A percentile compares a stretch with the other conserved stretches of the same genome.
phyloP scores from a whole-genome alignment of 2,113 vertebrate genomes.

The Megalops atlanticus region DNA sequence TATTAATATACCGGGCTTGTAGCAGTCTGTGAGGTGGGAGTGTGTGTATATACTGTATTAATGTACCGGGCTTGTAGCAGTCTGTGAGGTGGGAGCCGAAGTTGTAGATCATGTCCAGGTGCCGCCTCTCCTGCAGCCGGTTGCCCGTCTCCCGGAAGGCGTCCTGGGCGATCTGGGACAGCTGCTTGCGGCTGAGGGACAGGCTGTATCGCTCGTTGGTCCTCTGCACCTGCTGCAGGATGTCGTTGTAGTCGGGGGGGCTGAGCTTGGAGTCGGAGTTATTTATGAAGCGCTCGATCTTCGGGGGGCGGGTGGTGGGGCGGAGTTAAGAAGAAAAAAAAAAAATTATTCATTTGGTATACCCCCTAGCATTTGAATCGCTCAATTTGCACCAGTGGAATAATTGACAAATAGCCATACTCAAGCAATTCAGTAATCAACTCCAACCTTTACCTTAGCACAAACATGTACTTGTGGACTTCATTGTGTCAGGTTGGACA shows the following conservation, averaged over 20 bases:
- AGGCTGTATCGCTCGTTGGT: conserved; percentile 74
- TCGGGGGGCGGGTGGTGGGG: background rate
- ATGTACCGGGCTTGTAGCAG: conserved; percentile 71
- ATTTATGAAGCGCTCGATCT: conserved; percentile 87
- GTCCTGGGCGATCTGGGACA: conserved; percentile 78
- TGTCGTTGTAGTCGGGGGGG: conserved; percentile 84
- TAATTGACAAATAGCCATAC: too few relatives aligned
- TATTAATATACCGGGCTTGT: background rate
- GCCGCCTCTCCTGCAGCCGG: conserved; percentile 80
- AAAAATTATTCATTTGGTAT: too few relatives aligned
- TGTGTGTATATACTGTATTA: background rate
- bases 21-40: background rate
- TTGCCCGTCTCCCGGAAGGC: conserved; percentile 84
- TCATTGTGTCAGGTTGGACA: too few relatives aligned
- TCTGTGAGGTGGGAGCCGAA: conserved; percentile 89
- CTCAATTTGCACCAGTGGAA: too few relatives aligned
- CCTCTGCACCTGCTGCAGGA: conserved; percentile 75
- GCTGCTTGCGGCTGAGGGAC: conserved; percentile 71
- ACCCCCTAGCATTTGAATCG: too few relatives aligned
- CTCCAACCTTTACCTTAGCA: too few relatives aligned
- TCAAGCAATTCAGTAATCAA: too few relatives aligned
- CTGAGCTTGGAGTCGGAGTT: conserved; percentile 64
- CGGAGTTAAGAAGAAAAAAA: background rate
- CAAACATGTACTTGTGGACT: too few relatives aligned
- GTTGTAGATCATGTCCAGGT: conserved; percentile 87